Evolutionary conservation across 2,888 invertebrate species (phyloP), one percentile per base, ranked within the genome.

Genomic region (Nomada goodeniana): DNA sequence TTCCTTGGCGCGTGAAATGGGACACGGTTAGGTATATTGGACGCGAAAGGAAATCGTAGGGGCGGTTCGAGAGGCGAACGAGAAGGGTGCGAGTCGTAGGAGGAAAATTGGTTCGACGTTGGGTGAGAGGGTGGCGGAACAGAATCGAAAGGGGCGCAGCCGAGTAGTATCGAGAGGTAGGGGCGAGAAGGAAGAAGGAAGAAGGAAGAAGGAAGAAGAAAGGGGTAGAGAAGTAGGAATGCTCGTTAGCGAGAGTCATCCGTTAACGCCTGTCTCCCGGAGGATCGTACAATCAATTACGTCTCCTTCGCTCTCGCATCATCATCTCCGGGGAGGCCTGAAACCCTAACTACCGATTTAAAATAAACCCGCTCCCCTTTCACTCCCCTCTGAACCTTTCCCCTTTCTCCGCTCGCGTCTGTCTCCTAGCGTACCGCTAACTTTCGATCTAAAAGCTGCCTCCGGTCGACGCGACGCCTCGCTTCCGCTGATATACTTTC

Each of bases 171-270:
- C n/a, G n/a, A n/a, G n/a, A n/a, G 59, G 65, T 59, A 78, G 77
- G 73, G 82, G 78, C 76, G 65, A 75, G 77, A 74, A 73, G 79
- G 71, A 70, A 75, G 75, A 86, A 89, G 86, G 89, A 87, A 88
- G 91, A 91, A 89, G 93, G 93, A 93, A 75, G 71, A 74, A 73
- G 79, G 71, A 70, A 75, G 87, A 77, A 76, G 83, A 83, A 84
- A 83, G 75, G 87, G 90, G 86, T 86, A 85, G 90, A 88, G 89
- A 87, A 88, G 91, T 91, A 89, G 93, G 93, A 93, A 93, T 93
- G 93, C 93, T 93, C 93, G 93, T 93, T 93, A 93, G 92, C 91
- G 88, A 92, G 92, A 93, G 93, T 92, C 93, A 93, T 93, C 92
- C 93, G 93, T 93, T 93, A 93, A 92, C 93, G 93, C 92, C 93